Base-by-base conservation (phyloP, 2,888 invertebrate species). In the Leptinotarsa rubiginosa region DNA sequence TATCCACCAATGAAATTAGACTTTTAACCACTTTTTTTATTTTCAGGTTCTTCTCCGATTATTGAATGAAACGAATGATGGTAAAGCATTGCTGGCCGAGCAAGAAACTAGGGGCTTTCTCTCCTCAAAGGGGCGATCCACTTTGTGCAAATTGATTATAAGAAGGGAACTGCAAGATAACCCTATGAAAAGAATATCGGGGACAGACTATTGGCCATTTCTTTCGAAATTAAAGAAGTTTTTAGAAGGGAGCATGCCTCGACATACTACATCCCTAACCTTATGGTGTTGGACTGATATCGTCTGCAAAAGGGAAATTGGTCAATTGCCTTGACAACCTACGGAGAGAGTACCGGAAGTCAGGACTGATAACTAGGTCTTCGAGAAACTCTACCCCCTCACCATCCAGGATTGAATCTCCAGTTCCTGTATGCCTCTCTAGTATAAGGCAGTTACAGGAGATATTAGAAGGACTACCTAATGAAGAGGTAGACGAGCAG, bases 381-480 rank as follows among this genome's bases (percentile, higher is more conserved):
- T 64, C 64, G 25, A 22, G 22, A 64, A 13, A 20, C 64, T 64
- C 64, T 22, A 22, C 62, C 25, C 62, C 62, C 62, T 62, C 62
- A 62, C 31, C 62, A 62, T 62, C 64, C 4, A 12, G 41, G 20
- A 22, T 3, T 22, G n/a, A 64, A 64, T 64, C 64, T 15, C 64
- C 64, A n/a, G 64, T 64, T 41, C 22, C 64, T 16, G 31, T 62
- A 62, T 31, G 62, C 62, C 62, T 62, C 62, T 62, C 62, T 62
- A 62, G 62, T 62, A 31, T n/a, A 62, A 62, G 62, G 62, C 62
- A 62, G 31, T 62, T 62, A 62, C 62, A 31, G 31, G 22, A 62
- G 15, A 64, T 10, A 64, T 22, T 41, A 64, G 41, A 31, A 64
- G 64, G 64, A 31, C 62, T 62, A 62, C 62, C 22, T 22, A 31